Base-by-base conservation (phyloP, 2,797 vertebrate species). In the Neomorphus geoffroyi region DNA sequence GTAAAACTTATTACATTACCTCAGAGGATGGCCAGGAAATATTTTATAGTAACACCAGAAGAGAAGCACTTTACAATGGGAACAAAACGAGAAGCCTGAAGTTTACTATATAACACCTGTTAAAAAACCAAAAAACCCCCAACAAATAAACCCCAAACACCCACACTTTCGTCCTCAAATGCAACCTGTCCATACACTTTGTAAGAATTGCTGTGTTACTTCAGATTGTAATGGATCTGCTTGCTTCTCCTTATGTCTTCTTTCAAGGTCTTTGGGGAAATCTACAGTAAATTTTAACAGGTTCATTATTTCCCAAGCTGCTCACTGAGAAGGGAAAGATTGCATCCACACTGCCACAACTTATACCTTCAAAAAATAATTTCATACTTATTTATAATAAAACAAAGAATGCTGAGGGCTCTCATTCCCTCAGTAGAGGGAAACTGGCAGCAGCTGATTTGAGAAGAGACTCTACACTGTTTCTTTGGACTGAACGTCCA, bases 1-100 rank as follows among this genome's bases (percentile, higher is more conserved):
- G n/a, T 91, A 92, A 83, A 46, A 88, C 61, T 72, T 83, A 65
- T 78, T 91, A 91, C 72, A 75, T 94, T 89, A 94, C 83, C 81
- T 85, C 72, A 83, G 77, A 91, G 67, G 46, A 33, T 72, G 13
- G 28, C 26, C 30, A 28, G 45, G 72, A 95, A 91, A 93, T 80
- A 65, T 33, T 78, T 86, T 91, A 87, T 73, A 54, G 80, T 46
- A 78, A 89, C 3, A 14, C 84, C 81, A 90, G 82, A 86, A 83
- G 53, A 61, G 17, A 92, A 92, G 50, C 8, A 62, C 46, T 91
- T 83, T 51, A 82, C 74, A 85, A 89, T 5, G 6, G 15, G 48
- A 85, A 77, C 13, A 71, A 62, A 70, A 87, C 50, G 22, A 84
- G n/a, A 89, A 74, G 23, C 9, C 22, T 77, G n/a, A 91, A 73